phyloP scores from a whole-genome alignment of 2,113 vertebrate species.

The Hipposideros armiger region DNA sequence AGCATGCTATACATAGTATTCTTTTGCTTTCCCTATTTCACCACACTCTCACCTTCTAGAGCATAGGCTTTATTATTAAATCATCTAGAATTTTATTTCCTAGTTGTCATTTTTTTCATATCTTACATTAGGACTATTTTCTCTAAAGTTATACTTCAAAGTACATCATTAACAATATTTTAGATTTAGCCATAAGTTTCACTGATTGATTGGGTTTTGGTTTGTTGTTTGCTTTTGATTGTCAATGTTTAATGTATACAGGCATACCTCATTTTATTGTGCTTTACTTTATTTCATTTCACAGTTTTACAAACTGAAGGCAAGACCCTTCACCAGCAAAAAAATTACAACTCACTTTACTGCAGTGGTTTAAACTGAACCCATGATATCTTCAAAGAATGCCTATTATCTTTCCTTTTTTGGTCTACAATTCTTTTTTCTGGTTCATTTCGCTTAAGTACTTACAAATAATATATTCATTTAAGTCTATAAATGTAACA shows the following conservation, averaged over 20 bases:
- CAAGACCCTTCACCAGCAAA: background rate
- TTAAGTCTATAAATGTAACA: background rate
- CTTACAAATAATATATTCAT: background rate
- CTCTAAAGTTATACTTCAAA: constrained; percentile 19
- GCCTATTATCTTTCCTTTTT: background rate
- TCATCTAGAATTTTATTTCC: constrained; percentile 3
- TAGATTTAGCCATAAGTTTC: background rate
- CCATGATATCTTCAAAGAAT: background rate
- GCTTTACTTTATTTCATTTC: background rate
- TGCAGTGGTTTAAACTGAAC: background rate
- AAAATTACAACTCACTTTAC: background rate
- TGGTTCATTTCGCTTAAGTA: constrained; percentile 53
- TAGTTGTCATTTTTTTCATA: background rate
- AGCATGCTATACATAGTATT: background rate
- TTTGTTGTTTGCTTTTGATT: background rate
- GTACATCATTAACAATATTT: background rate
- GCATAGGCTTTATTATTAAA: constrained; percentile 4
- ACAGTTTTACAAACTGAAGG: background rate
- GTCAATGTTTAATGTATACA: background rate
- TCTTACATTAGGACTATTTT: constrained; percentile 15
- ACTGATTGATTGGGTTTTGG: background rate
- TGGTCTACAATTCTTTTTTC: background rate
- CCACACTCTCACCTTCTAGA: background rate
- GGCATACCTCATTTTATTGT: background rate
- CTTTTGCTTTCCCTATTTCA: background rate